Percentiles rank a stretch among this genome's conserved stretches.
phyloP scores from a whole-genome alignment of 2,888 invertebrate species.

The Norana najaformis region DNA sequence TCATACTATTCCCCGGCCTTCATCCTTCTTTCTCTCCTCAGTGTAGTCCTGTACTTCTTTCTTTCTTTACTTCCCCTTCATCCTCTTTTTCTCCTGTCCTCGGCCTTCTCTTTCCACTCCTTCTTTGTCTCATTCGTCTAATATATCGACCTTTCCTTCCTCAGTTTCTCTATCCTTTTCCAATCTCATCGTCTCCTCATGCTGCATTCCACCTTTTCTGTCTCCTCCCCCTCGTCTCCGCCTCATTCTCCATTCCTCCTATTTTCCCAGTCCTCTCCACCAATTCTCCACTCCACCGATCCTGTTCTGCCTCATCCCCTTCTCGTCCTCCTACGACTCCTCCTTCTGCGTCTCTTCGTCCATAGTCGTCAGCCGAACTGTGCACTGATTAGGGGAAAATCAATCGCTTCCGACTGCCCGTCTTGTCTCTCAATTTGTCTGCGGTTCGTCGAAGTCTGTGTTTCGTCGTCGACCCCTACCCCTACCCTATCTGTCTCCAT shows the following conservation, averaged over 20 bases:
- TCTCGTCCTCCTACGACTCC: conserved; percentile 13
- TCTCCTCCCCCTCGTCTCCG: not conserved
- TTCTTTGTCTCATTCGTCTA: too few relatives aligned
- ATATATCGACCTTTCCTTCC: too few relatives aligned
- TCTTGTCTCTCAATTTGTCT: not conserved
- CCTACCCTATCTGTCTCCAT: not conserved
- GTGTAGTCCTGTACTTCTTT: too few relatives aligned
- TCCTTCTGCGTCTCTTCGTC: not conserved
- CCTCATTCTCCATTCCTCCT: not conserved
- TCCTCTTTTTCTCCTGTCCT: too few relatives aligned
- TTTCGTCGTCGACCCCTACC: not conserved
- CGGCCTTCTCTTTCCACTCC: too few relatives aligned
- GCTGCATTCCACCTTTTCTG: not conserved
- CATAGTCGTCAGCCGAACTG: not conserved
- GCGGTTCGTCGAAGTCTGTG: not conserved
- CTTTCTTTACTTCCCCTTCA: too few relatives aligned
- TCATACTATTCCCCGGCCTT: too few relatives aligned
- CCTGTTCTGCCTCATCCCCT: too few relatives aligned
- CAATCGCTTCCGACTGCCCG: not conserved
- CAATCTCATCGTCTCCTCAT: not conserved
- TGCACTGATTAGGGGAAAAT: not conserved
- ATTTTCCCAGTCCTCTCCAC: not conserved
- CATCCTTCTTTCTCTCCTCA: too few relatives aligned
- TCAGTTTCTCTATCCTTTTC: not conserved
- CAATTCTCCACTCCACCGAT: too few relatives aligned